Conservation (phyloP, 2,113 vertebrate species). For the Rhinoptilus africanus region DNA sequence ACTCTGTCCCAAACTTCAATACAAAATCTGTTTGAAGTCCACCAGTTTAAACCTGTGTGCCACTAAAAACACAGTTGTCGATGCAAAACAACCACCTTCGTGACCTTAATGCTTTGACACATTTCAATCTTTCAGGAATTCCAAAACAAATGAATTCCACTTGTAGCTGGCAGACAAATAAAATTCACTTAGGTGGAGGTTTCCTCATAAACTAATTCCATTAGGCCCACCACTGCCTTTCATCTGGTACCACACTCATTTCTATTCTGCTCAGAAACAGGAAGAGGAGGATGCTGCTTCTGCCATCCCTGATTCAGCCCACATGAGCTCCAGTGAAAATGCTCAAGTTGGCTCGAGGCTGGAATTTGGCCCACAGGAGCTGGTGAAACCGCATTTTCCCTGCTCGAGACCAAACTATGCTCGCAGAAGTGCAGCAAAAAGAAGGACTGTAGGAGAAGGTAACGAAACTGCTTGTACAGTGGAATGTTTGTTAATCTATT, state of each 20-base stretch:
- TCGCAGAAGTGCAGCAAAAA: not conserved
- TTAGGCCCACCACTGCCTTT: not conserved
- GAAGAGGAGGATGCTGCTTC: slow-evolving; percentile 1
- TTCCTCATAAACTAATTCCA: slow-evolving; percentile 6
- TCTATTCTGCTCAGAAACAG: not conserved
- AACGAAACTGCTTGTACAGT: not conserved
- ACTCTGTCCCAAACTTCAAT: not conserved
- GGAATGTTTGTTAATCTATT: not conserved
- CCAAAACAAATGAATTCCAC: slow-evolving; percentile 26
- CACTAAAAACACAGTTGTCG: not conserved
- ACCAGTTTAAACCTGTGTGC: slow-evolving; percentile 1
- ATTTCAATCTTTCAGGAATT: slow-evolving; percentile 21
- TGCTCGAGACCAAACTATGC: not conserved
- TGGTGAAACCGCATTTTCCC: not conserved
- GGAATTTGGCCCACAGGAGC: not conserved
- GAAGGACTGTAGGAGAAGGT: not conserved
- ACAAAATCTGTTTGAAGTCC: slow-evolving; percentile 42
- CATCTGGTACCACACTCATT: slow-evolving; percentile 6
- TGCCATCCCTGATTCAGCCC: slow-evolving; percentile 1
- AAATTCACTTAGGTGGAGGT: not conserved
- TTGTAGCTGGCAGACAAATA: slow-evolving; percentile 26
- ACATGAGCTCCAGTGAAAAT: not conserved
- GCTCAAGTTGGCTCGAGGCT: not conserved
- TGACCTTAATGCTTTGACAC: slow-evolving; percentile 8
- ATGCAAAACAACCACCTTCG: not conserved